These are phyloP conservation scores for Trachelus troglodyta DNA, from an alignment of 2,888 invertebrate species.

Conservation along the genomic window DNA sequence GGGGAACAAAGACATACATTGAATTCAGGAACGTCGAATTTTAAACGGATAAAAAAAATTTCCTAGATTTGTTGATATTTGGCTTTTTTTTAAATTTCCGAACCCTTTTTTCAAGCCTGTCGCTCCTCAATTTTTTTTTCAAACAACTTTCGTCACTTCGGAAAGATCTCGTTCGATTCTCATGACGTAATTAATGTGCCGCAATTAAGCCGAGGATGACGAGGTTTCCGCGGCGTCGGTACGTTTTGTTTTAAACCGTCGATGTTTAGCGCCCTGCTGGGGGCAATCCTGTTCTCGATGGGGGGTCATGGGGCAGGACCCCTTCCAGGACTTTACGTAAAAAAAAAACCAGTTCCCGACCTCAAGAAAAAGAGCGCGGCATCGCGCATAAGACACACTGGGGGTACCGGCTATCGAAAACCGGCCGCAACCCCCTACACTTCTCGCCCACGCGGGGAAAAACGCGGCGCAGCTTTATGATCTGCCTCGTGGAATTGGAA, in stretches of 20 bases:
- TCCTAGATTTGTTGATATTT: too few relatives aligned
- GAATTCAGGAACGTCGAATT: background rate
- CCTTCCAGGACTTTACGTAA: constrained; percentile 8
- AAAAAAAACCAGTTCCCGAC: background rate
- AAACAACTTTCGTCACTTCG: background rate
- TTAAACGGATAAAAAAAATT: too few relatives aligned
- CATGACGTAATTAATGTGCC: constrained; percentile 61
- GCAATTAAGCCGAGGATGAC: constrained; percentile 61
- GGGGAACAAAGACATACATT: background rate
- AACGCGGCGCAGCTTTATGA: constrained; percentile 7
- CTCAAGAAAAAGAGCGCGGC: background rate
- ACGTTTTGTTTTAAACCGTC: constrained; percentile 60
- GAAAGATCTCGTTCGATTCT: background rate
- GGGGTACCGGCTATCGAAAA: background rate
- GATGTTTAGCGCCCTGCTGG: constrained; percentile 65
- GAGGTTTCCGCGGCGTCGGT: constrained; percentile 56
- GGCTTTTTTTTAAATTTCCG: too few relatives aligned
- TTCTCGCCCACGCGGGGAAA: constrained; percentile 24
- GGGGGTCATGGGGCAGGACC: constrained; percentile 51
- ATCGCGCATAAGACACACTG: background rate
- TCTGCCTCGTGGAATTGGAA: background rate
- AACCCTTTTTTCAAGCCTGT: background rate
- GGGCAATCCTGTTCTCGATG: constrained; percentile 61
- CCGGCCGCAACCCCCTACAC: constrained; percentile 4
- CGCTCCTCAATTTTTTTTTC: background rate